A percentile compares a stretch with the other conserved stretches of the same genome.
Evolutionary conservation across 2,888 invertebrate species (phyloP).

Genomic region (Tipula lateralis): DNA sequence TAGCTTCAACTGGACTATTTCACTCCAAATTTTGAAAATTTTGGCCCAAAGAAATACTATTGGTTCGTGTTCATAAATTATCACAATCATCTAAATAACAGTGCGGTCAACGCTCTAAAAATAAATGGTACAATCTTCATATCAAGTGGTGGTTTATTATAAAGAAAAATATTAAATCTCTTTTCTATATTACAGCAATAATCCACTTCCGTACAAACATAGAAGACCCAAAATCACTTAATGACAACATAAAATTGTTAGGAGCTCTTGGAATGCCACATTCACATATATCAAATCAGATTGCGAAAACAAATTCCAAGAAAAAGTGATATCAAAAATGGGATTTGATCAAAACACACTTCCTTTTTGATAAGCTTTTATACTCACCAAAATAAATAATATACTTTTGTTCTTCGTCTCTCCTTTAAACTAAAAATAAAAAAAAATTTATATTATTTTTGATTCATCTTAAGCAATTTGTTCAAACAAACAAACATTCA

Average conservation of each 20-base stretch:
- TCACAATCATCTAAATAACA: no score
- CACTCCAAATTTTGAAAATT: no score
- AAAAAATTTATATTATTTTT: neutral
- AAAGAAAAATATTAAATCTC: no score
- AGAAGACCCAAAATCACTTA: neutral
- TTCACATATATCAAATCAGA: neutral
- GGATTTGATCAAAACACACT: neutral
- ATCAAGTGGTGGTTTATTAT: no score
- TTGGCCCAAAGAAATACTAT: no score
- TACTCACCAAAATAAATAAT: neutral
- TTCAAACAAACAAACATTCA: constrained; percentile 24
- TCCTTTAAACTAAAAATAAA: neutral
- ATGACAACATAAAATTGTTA: neutral
- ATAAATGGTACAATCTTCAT: no score
- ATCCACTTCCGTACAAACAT: no score
- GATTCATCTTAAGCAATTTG: constrained; percentile 24
- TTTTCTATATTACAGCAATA: no score
- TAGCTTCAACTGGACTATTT: no score
- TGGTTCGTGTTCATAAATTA: no score
- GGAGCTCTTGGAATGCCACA: neutral
- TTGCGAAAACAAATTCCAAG: neutral
- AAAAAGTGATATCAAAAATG: neutral
- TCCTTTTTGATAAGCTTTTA: neutral
- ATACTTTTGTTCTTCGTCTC: neutral
- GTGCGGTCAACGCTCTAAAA: no score